Percentiles rank a stretch among this genome's conserved stretches.
These are phyloP conservation scores for Hippoglossus stenolepis DNA, from an alignment of 2,113 vertebrate genomes.

Conservation along the genomic window DNA sequence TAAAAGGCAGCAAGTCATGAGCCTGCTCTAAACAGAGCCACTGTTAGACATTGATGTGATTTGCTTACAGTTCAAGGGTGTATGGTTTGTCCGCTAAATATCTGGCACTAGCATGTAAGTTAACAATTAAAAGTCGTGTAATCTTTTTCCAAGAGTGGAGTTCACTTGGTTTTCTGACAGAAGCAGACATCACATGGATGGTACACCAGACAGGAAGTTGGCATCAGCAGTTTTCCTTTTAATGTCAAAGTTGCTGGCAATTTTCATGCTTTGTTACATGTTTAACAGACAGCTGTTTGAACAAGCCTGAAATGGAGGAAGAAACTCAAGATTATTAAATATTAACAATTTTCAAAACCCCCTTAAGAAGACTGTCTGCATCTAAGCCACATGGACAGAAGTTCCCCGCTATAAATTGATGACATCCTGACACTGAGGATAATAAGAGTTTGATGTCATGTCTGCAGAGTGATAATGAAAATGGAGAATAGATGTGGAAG, in stretches of 20 bases:
- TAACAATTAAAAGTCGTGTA: not conserved
- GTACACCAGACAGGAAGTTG: conserved; percentile 43
- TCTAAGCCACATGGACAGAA: not conserved
- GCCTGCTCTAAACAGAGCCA: not conserved
- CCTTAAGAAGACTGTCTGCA: not conserved
- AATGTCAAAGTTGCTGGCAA: not conserved
- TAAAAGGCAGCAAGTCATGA: not conserved
- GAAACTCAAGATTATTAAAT: conserved; percentile 3
- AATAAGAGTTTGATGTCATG: conserved; percentile 15
- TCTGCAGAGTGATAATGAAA: not conserved
- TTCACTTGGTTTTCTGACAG: conserved; percentile 2
- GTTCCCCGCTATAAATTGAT: not conserved
- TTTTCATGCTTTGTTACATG: conserved; percentile 3
- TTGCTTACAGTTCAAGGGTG: not conserved
- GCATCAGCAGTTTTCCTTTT: conserved; percentile 39
- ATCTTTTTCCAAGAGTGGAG: not conserved
- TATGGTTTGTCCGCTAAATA: not conserved
- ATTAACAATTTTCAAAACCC: conserved; percentile 5
- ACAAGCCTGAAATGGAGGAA: not conserved
- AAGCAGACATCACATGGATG: conserved; percentile 29
- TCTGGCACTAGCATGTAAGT: not conserved
- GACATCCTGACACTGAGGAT: not conserved
- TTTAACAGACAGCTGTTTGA: not conserved
- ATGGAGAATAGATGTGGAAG: conserved; percentile 3
- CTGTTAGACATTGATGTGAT: not conserved